Evolutionary conservation across 1,140 invertebrate species (phyloP).

Genomic region (Temnothorax nylanderi): DNA sequence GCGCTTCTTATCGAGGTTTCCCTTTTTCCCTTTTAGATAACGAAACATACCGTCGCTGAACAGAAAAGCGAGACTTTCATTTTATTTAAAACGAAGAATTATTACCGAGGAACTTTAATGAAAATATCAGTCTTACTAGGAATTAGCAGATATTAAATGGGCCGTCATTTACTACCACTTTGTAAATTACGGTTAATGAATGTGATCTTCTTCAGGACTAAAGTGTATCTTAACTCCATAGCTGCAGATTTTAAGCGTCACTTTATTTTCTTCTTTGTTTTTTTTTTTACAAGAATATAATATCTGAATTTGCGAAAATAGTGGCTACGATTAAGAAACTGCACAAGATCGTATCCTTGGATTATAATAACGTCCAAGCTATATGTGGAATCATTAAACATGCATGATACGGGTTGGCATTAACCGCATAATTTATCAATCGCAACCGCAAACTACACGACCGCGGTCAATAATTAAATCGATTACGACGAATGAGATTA

Average conservation of each 20-base stretch:
- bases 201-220: neutral
- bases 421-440: slow-evolving; percentile 44
- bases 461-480: slow-evolving; percentile 45
- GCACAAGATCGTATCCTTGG: neutral
- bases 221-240: neutral
- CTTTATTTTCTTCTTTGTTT: neutral
- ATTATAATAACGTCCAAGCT: neutral
- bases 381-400: slow-evolving; percentile 13
- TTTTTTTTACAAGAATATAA: neutral
- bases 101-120: neutral
- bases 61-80: neutral
- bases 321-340: neutral
- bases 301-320: neutral
- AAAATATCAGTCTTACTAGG: neutral
- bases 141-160: neutral
- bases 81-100: neutral
- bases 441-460: neutral
- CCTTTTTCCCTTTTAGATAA: neutral
- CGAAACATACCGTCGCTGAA: neutral
- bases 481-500: neutral
- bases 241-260: neutral
- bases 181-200: neutral
- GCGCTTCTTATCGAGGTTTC: slow-evolving; percentile 15
- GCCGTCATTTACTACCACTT: neutral
- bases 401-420: slow-evolving; percentile 11